phyloP scores from a whole-genome alignment of 2,797 vertebrate species.

The Triplophysa bombifrons region DNA sequence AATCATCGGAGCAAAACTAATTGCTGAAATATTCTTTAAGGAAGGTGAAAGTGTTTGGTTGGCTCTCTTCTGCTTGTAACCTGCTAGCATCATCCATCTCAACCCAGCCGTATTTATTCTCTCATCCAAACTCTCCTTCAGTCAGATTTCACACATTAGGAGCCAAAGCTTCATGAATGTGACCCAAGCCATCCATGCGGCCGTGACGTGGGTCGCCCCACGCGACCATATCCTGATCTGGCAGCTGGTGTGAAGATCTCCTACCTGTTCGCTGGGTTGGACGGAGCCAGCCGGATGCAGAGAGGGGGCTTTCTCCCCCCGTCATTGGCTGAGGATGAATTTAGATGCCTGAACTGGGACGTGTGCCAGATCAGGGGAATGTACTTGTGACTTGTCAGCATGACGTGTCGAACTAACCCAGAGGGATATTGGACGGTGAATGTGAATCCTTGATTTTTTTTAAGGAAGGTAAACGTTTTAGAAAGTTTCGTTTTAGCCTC shows the following conservation, averaged over 20 bases:
- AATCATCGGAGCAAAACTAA: background rate
- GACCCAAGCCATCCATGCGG: slow-evolving; percentile 1
- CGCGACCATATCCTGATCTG: slow-evolving; percentile 45
- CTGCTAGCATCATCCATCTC: background rate
- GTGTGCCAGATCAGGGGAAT: slow-evolving; percentile 68
- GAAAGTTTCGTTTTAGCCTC: background rate
- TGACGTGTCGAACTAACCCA: slow-evolving; percentile 17
- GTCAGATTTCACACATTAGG: slow-evolving; percentile 40
- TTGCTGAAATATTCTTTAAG: slow-evolving; percentile 8
- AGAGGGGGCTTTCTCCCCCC: slow-evolving; percentile 64
- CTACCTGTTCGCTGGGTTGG: slow-evolving; percentile 56
- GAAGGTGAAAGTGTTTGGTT: slow-evolving; percentile 4
- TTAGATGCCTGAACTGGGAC: slow-evolving; percentile 63
- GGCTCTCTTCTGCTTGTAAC: slow-evolving; percentile 1
- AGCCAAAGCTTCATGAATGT: slow-evolving; percentile 35
- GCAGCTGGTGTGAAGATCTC: slow-evolving; percentile 39
- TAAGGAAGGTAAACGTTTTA: background rate
- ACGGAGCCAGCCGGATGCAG: slow-evolving; percentile 70
- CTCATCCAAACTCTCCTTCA: slow-evolving; percentile 37
- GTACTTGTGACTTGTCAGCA: slow-evolving; percentile 67
- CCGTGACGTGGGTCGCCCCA: slow-evolving; percentile 50
- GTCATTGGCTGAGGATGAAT: slow-evolving; percentile 80
- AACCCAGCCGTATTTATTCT: slow-evolving; percentile 1
- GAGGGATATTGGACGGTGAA: background rate
- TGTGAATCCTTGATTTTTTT: background rate